Base-by-base conservation (phyloP, 1,140 invertebrate genomes). In the Drosophila teissieri region DNA sequence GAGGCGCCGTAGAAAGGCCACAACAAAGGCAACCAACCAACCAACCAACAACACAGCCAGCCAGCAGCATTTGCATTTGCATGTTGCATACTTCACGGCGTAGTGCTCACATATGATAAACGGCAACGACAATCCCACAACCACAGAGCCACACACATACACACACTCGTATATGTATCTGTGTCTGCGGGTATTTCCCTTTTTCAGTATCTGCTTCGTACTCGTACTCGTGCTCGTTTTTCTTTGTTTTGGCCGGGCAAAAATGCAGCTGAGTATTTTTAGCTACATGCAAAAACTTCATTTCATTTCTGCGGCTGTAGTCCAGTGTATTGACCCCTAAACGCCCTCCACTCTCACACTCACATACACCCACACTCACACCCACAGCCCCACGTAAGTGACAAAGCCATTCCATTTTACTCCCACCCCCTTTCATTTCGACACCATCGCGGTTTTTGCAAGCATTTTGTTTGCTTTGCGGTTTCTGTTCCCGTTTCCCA, bases 401-500 rank as follows among this genome's bases (percentile, higher is more conserved):
- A 67, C 61, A 69, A 49, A 57, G 64, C 68, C 52, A 55, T 73
- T 58, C 65, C 48, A 45, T 46, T 34, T 42, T 27, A 19, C 24
- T 45, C 42, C 36, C 48, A n/a, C 49, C 37, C 12, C 36, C 4
- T 3, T 12, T 31, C 15, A 31, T 49, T 46, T 52, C 58, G 15
- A 40, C 55, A 63, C 61, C 34, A 57, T 89, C 57, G 76, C 73
- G 76, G 84, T 89, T 89, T 83, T 84, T 89, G 67, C 60, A 67
- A 77, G 81, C 80, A 82, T 82, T 80, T 84, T 84, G 80, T 89
- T 89, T 89, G 84, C 82, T 88, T 86, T 86, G 82, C 39, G 84
- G 84, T 89, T 80, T 88, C 49, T 77, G 76, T 65, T 84, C 42
- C 48, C 37, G 45, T 14, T 49, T 27, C 12, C 36, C 73, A 73